A percentile compares a stretch with the other conserved stretches of the same genome.
Conservation (phyloP, 2,888 invertebrate genomes). For the Sarcophaga subvicina region DNA sequence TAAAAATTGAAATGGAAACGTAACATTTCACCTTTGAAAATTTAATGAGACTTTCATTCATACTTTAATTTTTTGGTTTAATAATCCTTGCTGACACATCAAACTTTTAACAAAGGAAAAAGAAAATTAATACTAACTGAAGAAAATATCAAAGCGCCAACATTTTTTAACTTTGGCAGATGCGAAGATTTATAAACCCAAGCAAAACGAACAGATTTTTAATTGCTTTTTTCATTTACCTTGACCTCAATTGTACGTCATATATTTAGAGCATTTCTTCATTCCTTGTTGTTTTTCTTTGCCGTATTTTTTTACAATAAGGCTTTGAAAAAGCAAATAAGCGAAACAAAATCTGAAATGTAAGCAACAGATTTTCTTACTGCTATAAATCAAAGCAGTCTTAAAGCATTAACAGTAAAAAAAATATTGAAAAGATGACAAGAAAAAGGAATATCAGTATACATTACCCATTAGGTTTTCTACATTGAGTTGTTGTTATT, state of each 20-base stretch:
- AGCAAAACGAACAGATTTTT: neutral
- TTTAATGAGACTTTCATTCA: too few species aligned
- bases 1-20: too few species aligned
- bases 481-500: neutral
- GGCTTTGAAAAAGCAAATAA: constrained; percentile 1
- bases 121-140: too few species aligned
- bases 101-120: too few species aligned
- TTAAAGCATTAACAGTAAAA: constrained; percentile 13
- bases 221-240: neutral
- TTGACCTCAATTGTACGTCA: constrained; percentile 37
- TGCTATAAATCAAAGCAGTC: neutral
- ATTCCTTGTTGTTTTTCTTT: neutral
- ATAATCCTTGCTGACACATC: too few species aligned
- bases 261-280: constrained; percentile 19
- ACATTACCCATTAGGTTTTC: constrained; percentile 36
- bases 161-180: too few species aligned
- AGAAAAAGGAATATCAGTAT: constrained; percentile 19
- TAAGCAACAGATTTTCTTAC: constrained; percentile 57
- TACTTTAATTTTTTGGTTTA: too few species aligned
- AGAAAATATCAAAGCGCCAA: too few species aligned
- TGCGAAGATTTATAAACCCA: too few species aligned
- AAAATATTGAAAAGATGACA: constrained; percentile 4
- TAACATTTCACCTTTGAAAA: too few species aligned
- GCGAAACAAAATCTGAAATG: constrained; percentile 32
- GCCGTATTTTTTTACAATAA: too few species aligned